Conservation (phyloP, 2,113 vertebrate species). For the Zosterops lateralis region DNA sequence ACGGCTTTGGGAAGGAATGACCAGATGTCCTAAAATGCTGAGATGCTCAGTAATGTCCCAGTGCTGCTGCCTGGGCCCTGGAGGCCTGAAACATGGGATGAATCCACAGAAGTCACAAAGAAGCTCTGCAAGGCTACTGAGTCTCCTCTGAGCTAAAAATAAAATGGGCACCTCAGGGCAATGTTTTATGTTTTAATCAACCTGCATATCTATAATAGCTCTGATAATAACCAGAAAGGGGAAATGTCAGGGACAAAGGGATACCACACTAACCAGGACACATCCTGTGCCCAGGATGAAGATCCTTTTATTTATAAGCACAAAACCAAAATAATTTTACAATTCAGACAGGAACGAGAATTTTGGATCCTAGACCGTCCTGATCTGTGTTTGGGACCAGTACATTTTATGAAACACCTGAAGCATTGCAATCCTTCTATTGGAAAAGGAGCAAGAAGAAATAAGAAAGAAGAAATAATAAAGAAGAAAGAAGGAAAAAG, state of each 20-base stretch:
- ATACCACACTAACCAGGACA: neutral
- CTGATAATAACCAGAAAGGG: neutral
- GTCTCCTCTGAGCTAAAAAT: neutral
- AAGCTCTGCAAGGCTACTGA: neutral
- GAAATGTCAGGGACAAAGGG: neutral
- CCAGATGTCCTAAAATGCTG: neutral
- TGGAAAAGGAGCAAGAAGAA: neutral
- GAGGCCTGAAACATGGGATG: neutral
- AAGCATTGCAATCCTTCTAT: rapidly evolving
- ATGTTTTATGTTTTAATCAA: slow-evolving; percentile 24
- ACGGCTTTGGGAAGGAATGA: neutral
- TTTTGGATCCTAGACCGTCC: neutral
- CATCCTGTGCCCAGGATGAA: neutral
- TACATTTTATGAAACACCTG: neutral
- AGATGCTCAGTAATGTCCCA: neutral
- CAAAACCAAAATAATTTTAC: neutral
- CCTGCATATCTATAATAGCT: neutral
- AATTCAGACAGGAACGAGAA: neutral
- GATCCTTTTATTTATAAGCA: neutral
- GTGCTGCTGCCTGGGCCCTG: neutral
- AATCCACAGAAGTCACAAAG: neutral
- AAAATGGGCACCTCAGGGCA: neutral
- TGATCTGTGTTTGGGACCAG: neutral
- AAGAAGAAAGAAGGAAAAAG: too few relatives aligned
- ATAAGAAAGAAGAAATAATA: rapidly evolving